Conservation (phyloP, 2,888 invertebrate species). For the Agrotis clavis region DNA sequence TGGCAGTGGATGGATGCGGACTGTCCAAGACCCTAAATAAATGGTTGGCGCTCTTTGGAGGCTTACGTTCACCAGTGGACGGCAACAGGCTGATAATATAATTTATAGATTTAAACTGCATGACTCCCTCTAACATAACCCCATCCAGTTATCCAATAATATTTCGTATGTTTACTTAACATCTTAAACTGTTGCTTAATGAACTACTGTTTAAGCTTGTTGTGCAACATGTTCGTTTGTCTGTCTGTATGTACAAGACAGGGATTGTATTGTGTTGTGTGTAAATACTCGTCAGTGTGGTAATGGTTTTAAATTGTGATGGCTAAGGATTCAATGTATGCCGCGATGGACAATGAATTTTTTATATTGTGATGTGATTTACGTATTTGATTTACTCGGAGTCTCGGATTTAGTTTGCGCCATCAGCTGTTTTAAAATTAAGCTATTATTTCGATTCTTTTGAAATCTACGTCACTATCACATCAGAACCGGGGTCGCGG, state of each 20-base stretch:
- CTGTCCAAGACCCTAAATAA: no score
- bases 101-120: background rate
- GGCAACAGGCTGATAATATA: no score
- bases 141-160: slow-evolving; percentile 87
- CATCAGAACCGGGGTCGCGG: no score
- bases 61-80: no score
- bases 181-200: slow-evolving; percentile 89
- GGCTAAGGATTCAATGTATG: background rate
- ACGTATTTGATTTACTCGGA: background rate
- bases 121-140: slow-evolving; percentile 68
- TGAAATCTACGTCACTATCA: no score
- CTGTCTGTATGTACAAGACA: slow-evolving; percentile 37
- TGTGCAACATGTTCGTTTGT: slow-evolving; percentile 80
- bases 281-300: slow-evolving; percentile 26
- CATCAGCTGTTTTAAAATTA: background rate
- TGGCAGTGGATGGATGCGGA: no score
- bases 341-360: background rate
- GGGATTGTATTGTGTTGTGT: slow-evolving; percentile 30
- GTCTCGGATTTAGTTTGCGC: background rate
- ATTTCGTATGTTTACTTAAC: slow-evolving; percentile 90
- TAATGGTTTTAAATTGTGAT: slow-evolving; percentile 26
- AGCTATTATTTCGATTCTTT: background rate
- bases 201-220: slow-evolving; percentile 83
- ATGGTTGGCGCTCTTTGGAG: no score
- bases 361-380: background rate